These are phyloP conservation scores for Poecilus cupreus DNA, from an alignment of 2,888 invertebrate species.

Conservation along the genomic window DNA sequence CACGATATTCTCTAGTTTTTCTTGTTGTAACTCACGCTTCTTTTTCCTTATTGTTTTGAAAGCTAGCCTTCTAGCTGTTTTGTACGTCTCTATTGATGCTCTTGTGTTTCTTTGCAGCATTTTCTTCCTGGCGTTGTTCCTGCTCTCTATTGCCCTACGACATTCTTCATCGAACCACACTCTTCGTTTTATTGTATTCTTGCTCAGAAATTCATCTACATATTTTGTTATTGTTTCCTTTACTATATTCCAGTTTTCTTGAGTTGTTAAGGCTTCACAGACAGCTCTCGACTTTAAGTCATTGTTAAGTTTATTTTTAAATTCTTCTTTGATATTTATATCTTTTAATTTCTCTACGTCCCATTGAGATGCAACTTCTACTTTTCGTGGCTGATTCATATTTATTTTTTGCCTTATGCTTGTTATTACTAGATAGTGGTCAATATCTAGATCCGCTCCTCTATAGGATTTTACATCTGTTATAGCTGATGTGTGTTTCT, in stretches of 20 bases:
- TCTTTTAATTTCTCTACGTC: background rate
- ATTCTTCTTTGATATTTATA: background rate
- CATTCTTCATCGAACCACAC: constrained; percentile 1
- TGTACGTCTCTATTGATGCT: background rate
- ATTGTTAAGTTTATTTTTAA: background rate
- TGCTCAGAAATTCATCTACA: background rate
- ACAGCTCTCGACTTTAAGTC: too few species aligned
- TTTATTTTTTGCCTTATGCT: constrained; percentile 50
- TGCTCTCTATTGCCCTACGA: background rate
- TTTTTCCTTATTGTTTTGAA: too few species aligned
- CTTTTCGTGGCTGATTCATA: background rate
- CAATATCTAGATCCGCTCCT: constrained; percentile 48
- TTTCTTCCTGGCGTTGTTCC: background rate
- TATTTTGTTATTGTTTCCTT: background rate
- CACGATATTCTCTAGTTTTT: too few species aligned
- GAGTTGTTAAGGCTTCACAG: background rate
- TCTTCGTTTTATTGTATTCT: background rate
- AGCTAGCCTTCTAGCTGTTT: too few species aligned
- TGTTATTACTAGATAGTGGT: constrained; percentile 46
- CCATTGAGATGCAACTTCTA: background rate
- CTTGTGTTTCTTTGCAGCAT: constrained; percentile 7
- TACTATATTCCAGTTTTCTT: background rate
- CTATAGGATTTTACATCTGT: constrained; percentile 37
- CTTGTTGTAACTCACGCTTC: too few species aligned
- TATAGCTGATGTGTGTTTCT: constrained; percentile 22